Percentiles rank a stretch among this genome's conserved stretches.
Evolutionary conservation across 35 echinoderm and acorn worm genomes (phyloP).

Genomic region (Amphiura filiformis): DNA sequence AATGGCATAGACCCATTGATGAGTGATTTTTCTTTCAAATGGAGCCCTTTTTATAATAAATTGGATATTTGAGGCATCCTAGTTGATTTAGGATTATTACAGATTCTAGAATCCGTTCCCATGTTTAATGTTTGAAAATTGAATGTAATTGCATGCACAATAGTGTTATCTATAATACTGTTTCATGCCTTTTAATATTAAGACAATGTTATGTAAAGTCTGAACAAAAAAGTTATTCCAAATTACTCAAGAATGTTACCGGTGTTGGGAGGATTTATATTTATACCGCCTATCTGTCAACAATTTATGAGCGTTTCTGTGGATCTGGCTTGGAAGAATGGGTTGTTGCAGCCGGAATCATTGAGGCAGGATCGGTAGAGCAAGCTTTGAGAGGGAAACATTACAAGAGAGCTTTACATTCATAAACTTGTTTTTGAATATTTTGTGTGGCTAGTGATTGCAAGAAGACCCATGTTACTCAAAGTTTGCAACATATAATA

Average conservation of each 20-base stretch:
- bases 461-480: slow-evolving; percentile 19
- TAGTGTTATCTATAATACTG: no score
- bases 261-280: background rate
- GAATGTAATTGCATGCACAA: no score
- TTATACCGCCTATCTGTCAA: background rate
- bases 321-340: slow-evolving; percentile 46
- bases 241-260: background rate
- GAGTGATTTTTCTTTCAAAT: no score
- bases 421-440: slow-evolving; percentile 39
- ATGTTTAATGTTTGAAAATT: no score
- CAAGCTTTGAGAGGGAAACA: slow-evolving; percentile 53
- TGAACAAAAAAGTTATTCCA: background rate
- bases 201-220: background rate
- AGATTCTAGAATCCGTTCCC: no score
- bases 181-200: no score
- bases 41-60: no score
- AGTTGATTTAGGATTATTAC: no score
- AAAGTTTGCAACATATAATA: slow-evolving; percentile 15
- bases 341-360: slow-evolving; percentile 42
- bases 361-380: slow-evolving; percentile 41
- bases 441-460: slow-evolving; percentile 29
- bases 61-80: no score
- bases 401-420: slow-evolving; percentile 32
- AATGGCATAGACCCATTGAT: no score
- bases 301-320: background rate